phyloP scores from a whole-genome alignment of 2,113 vertebrate species.

The Manacus vitellinus region DNA sequence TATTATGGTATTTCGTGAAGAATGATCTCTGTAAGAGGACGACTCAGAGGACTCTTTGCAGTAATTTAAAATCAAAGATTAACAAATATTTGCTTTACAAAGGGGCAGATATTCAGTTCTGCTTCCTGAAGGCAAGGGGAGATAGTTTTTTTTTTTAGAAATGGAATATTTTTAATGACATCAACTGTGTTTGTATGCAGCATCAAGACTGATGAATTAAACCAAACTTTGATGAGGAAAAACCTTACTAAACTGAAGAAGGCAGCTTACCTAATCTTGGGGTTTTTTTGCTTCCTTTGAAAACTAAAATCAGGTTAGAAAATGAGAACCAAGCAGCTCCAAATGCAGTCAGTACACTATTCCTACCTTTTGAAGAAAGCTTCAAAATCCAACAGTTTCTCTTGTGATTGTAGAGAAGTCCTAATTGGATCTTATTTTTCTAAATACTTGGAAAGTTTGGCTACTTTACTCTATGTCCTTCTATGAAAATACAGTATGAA shows the following conservation, averaged over 20 bases:
- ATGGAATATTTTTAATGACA: not conserved
- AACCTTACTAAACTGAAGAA: not conserved
- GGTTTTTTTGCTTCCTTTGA: not conserved
- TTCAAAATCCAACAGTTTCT: not conserved
- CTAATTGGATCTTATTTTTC: not conserved
- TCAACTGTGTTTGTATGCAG: not conserved
- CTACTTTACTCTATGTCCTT: not conserved
- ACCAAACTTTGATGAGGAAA: not conserved
- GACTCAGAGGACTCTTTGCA: not conserved
- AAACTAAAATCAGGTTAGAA: not conserved
- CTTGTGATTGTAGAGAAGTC: not conserved
- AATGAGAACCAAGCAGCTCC: not conserved
- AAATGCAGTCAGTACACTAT: not conserved
- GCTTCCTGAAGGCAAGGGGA: not conserved
- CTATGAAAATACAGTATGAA: not conserved
- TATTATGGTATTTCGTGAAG: not conserved
- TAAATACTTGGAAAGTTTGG: not conserved
- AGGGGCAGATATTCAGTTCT: not conserved
- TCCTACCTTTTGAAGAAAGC: not conserved
- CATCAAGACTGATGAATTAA: not conserved
- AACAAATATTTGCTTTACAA: not conserved
- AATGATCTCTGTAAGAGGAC: not conserved
- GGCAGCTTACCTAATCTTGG: not conserved
- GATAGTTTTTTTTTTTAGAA: not conserved
- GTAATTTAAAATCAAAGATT: not conserved